These are phyloP conservation scores for Choreutis nemorana DNA, from an alignment of 2,888 invertebrate genomes.

Conservation along the genomic window DNA sequence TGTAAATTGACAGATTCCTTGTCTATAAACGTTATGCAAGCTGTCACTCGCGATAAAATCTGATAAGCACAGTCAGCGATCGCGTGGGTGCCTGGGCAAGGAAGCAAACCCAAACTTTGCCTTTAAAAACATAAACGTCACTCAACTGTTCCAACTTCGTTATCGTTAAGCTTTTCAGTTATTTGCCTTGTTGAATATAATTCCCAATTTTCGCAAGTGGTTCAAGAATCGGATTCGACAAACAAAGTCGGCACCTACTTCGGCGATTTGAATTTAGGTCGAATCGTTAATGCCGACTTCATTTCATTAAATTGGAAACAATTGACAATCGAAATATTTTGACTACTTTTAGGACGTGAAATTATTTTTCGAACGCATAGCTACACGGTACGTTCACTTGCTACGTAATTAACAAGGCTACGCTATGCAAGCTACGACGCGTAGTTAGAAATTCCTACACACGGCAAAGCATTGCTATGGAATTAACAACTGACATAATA, in stretches of 20 bases:
- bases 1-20: conserved; percentile 25
- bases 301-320: too few relatives aligned
- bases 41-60: conserved; percentile 18
- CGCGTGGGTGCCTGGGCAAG: conserved; percentile 4
- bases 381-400: too few relatives aligned
- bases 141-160: conserved; percentile 13
- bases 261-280: too few relatives aligned
- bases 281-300: too few relatives aligned
- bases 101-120: conserved; percentile 10
- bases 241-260: conserved; percentile 7
- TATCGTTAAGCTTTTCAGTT: conserved; percentile 10
- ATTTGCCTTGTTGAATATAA: conserved; percentile 9
- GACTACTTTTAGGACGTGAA: too few relatives aligned
- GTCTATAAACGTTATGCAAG: conserved; percentile 22
- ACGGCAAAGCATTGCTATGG: too few relatives aligned
- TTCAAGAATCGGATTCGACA: conserved; percentile 8
- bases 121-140: conserved; percentile 16
- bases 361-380: too few relatives aligned
- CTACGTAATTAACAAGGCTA: too few relatives aligned
- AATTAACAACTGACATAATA: too few relatives aligned
- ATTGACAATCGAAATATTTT: too few relatives aligned
- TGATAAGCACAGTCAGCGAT: conserved; percentile 15
- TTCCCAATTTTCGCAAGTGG: conserved; percentile 9
- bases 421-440: too few relatives aligned
- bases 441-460: too few relatives aligned